Percentiles rank a stretch among this genome's conserved stretches.
Evolutionary conservation across 2,113 vertebrate genomes (phyloP).

Genomic region (Catharus bicknelli): DNA sequence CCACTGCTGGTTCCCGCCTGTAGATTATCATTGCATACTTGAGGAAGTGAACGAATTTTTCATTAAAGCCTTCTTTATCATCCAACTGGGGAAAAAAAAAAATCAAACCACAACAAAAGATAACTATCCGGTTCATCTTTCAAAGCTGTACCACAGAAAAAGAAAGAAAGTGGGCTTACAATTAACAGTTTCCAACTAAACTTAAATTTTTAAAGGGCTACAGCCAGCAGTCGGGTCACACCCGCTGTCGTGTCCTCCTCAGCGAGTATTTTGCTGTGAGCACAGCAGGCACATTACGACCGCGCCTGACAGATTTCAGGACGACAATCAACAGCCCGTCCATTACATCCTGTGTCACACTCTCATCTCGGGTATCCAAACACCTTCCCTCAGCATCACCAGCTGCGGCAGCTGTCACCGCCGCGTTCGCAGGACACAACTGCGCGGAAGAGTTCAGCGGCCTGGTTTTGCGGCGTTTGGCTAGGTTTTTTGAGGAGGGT

Average conservation of each 20-base stretch:
- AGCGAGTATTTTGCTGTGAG: background rate
- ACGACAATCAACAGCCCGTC: background rate
- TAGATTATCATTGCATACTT: slow-evolving; percentile 92
- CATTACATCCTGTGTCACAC: background rate
- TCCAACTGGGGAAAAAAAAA: slow-evolving; percentile 75
- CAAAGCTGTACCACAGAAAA: background rate
- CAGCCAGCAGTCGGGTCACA: background rate
- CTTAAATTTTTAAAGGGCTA: background rate
- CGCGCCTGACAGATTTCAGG: background rate
- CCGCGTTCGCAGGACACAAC: background rate
- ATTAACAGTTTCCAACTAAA: background rate
- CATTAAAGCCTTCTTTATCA: slow-evolving; percentile 84
- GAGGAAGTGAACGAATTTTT: slow-evolving; percentile 87
- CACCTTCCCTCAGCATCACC: background rate
- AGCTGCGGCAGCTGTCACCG: background rate
- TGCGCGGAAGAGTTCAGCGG: rapidly evolving
- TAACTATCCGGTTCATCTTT: background rate
- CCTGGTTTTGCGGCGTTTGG: too few species aligned
- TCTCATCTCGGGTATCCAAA: background rate
- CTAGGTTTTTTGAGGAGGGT: rapidly evolving
- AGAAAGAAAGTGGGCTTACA: background rate
- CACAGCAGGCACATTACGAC: too few species aligned
- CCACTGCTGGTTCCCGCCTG: slow-evolving; percentile 88
- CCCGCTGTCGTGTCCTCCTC: rapidly evolving
- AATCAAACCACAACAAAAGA: background rate